Percentiles rank a stretch among this genome's conserved stretches.
Conservation (phyloP, 2,888 invertebrate species). For the Leptothorax acervorum region DNA sequence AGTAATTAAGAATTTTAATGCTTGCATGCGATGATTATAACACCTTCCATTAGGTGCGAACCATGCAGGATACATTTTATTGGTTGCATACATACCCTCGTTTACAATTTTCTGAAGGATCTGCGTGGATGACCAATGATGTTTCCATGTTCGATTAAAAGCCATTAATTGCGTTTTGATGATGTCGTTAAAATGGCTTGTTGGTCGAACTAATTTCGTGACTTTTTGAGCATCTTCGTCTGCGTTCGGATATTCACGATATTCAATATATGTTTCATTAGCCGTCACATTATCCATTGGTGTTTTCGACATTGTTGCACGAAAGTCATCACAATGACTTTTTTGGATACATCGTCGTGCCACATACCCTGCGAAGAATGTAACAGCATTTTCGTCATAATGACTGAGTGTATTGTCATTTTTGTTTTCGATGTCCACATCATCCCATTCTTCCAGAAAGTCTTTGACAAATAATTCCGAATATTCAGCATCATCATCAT, state of each 20-base stretch:
- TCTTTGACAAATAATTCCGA: no score
- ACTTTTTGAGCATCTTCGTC: constrained; percentile 1
- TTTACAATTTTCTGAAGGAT: neutral
- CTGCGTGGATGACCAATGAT: neutral
- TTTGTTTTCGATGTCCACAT: neutral
- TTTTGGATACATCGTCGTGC: neutral
- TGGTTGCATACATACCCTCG: neutral
- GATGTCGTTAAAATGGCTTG: neutral
- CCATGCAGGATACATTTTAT: neutral
- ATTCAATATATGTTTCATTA: constrained; percentile 8
- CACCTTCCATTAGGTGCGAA: neutral
- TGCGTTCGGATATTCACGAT: constrained; percentile 11
- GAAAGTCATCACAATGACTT: neutral
- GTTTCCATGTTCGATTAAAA: neutral
- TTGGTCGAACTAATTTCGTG: constrained; percentile 1
- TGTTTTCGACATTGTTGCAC: neutral
- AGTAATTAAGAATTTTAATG: neutral
- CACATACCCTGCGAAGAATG: constrained; percentile 3
- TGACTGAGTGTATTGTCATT: neutral
- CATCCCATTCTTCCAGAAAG: neutral
- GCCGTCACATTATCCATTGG: neutral
- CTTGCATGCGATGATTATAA: neutral
- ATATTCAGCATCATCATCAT: neutral
- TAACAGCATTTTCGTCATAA: constrained; percentile 1
- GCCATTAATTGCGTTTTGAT: neutral